Conservation (phyloP, 2,888 invertebrate genomes). For the Cantharis flavilabris region DNA sequence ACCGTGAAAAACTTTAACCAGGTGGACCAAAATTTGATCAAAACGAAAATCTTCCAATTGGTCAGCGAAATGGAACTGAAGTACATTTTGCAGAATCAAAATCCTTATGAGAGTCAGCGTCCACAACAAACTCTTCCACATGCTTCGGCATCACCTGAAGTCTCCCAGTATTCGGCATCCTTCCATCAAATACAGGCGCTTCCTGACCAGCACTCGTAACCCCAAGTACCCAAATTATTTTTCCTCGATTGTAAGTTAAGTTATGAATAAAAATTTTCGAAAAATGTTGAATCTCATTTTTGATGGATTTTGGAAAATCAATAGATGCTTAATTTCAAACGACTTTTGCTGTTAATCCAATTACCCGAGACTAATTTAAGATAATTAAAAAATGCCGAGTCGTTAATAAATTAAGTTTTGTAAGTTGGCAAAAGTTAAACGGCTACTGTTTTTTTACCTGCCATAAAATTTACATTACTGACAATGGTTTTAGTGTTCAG, state of each 20-base stretch:
- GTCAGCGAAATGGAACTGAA: background rate
- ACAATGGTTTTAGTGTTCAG: conserved; percentile 14
- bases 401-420: background rate
- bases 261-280: background rate
- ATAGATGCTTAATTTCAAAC: no score
- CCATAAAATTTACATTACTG: conserved; percentile 6
- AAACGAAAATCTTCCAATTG: background rate
- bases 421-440: conserved; percentile 3
- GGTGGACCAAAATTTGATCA: background rate
- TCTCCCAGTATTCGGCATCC: background rate
- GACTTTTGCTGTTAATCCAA: background rate
- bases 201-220: background rate
- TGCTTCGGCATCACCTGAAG: background rate
- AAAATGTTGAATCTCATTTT: background rate
- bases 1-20: background rate
- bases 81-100: background rate
- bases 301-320: no score
- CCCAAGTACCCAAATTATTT: background rate
- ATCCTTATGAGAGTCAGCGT: background rate
- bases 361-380: background rate
- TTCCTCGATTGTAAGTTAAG: background rate
- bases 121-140: background rate
- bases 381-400: background rate
- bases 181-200: background rate
- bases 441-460: conserved; percentile 16